Evolutionary conservation across 2,113 vertebrate species (phyloP).

Genomic region (Bufo gargarizans): DNA sequence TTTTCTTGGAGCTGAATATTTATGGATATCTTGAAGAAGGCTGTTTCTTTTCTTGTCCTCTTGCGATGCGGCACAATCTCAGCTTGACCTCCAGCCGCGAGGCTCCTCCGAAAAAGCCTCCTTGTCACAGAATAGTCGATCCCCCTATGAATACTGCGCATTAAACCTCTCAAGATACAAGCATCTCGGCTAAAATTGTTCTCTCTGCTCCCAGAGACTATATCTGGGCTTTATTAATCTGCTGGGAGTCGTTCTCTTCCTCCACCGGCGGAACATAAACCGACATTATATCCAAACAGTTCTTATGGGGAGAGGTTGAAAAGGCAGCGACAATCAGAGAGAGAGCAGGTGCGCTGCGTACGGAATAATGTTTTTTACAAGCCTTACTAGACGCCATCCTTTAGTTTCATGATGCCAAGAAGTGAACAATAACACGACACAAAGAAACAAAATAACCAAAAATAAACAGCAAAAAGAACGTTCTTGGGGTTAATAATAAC

Average conservation of each 20-base stretch:
- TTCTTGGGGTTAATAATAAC: no score
- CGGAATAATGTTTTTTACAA: background rate
- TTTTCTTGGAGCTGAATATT: background rate
- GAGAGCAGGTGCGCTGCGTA: background rate
- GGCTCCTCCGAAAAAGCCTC: background rate
- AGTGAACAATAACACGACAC: background rate
- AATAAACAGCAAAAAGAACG: background rate
- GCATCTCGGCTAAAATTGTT: background rate
- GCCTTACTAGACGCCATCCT: background rate
- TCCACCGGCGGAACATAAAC: constrained; percentile 28
- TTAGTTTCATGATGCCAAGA: background rate
- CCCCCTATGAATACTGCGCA: background rate
- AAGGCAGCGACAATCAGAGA: background rate
- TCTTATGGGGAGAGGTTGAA: background rate
- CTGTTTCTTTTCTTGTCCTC: background rate
- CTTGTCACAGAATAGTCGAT: background rate
- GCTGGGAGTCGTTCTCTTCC: constrained; percentile 3
- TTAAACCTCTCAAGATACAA: constrained; percentile 14
- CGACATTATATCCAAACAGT: constrained; percentile 5
- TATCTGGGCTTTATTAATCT: constrained; percentile 32
- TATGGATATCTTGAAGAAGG: background rate
- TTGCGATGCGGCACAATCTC: background rate
- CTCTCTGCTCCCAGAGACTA: background rate
- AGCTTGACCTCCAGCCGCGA: background rate
- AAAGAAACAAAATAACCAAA: background rate